A percentile compares a stretch with the other conserved stretches of the same genome.
Evolutionary conservation across 92 coral and sea anemone species (phyloP).

Genomic region (Montipora capitata): DNA sequence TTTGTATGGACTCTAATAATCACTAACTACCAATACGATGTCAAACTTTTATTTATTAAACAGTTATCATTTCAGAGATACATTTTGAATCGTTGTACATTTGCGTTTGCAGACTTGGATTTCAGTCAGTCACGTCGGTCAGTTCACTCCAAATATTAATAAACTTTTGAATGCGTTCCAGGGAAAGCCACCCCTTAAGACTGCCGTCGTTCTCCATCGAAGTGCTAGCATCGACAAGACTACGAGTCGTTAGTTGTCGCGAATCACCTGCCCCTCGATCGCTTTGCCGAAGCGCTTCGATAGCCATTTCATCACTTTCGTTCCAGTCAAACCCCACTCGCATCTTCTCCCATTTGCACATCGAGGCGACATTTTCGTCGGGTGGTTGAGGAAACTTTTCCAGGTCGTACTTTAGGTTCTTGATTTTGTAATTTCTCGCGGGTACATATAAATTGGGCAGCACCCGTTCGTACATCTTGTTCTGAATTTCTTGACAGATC

Average conservation of each 20-base stretch:
- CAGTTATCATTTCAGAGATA: no score
- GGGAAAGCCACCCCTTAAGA: slow-evolving; percentile 50
- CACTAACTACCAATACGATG: no score
- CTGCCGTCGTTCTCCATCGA: slow-evolving; percentile 28
- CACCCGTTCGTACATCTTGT: slow-evolving; percentile 42
- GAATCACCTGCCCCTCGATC: slow-evolving; percentile 44
- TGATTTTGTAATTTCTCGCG: slow-evolving; percentile 55
- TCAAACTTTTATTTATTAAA: no score
- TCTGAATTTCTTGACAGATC: slow-evolving; percentile 42
- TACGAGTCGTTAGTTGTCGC: slow-evolving; percentile 1
- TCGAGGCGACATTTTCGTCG: slow-evolving; percentile 23
- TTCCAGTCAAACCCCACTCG: slow-evolving; percentile 33
- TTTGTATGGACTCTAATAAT: no score
- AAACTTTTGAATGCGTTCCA: slow-evolving; percentile 3
- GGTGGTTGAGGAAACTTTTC: slow-evolving; percentile 34
- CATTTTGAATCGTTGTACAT: no score
- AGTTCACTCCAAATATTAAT: slow-evolving; percentile 28
- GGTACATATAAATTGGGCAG: slow-evolving; percentile 21
- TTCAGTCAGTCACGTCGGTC: no score
- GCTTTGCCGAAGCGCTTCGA: slow-evolving; percentile 59
- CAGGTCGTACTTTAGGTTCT: slow-evolving; percentile 35
- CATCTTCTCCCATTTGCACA: slow-evolving; percentile 17
- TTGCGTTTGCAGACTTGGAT: no score
- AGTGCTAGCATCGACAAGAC: background rate
- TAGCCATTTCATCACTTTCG: slow-evolving; percentile 33